Percentiles rank a stretch among this genome's conserved stretches.
These are phyloP conservation scores for Pleuronectes platessa DNA, from an alignment of 2,113 vertebrate species.

Conservation along the genomic window DNA sequence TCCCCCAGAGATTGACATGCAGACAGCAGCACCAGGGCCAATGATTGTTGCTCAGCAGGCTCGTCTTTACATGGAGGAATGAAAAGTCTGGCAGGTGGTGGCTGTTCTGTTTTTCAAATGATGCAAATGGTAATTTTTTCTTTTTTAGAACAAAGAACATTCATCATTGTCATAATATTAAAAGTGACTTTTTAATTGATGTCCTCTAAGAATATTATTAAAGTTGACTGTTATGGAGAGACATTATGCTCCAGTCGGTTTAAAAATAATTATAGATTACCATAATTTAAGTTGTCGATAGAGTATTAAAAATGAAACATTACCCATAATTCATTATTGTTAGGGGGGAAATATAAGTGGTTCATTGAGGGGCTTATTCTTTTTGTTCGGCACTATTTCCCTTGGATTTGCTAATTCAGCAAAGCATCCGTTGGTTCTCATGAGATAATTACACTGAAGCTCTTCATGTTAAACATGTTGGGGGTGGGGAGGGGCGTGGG, in stretches of 20 bases:
- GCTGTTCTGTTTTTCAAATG: too few species aligned
- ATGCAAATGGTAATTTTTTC: too few species aligned
- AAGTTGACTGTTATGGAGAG: neutral
- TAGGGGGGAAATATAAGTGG: neutral
- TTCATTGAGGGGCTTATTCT: neutral
- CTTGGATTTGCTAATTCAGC: slow-evolving; percentile 9
- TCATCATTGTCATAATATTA: too few species aligned
- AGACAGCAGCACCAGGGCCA: neutral
- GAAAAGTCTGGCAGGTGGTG: neutral
- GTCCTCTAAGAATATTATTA: too few species aligned
- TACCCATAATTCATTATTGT: neutral
- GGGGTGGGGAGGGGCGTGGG: neutral
- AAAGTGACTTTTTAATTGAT: neutral
- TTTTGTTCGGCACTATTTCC: slow-evolving; percentile 20
- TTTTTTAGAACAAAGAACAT: too few species aligned
- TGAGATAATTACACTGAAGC: slow-evolving; percentile 6
- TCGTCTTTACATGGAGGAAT: neutral
- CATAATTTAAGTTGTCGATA: neutral
- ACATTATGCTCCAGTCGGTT: neutral
- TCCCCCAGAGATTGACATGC: neutral
- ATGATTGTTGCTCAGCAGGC: neutral
- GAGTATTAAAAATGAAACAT: neutral
- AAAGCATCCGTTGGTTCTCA: neutral
- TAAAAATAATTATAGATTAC: neutral
- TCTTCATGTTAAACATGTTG: slow-evolving; percentile 35